Percentiles rank a stretch among this genome's conserved stretches.
These are phyloP conservation scores for Microtus agrestis DNA, from an alignment of 2,797 vertebrate species.

Conservation along the genomic window DNA sequence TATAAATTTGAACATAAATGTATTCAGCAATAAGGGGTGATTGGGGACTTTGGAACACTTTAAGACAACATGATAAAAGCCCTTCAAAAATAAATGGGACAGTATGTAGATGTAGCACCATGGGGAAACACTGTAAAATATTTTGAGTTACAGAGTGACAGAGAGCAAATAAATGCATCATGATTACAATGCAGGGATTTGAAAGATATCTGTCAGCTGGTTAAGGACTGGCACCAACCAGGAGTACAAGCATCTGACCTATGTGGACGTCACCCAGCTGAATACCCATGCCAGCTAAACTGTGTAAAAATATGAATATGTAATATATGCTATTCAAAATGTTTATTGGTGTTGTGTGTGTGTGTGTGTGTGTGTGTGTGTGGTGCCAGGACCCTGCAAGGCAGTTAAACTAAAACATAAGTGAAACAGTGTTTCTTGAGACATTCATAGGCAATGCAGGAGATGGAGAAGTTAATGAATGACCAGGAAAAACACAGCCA, in stretches of 20 bases:
- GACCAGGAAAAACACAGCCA: not conserved
- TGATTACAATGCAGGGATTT: not conserved
- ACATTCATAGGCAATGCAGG: not conserved
- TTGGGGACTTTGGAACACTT: not conserved
- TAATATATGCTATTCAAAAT: not conserved
- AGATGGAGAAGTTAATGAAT: not conserved
- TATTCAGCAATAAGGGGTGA: not conserved
- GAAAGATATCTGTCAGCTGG: not conserved
- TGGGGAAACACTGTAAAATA: not conserved
- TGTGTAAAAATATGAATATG: not conserved
- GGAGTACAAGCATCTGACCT: not conserved
- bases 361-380: too few relatives aligned
- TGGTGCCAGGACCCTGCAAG: not conserved
- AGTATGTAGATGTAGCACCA: not conserved
- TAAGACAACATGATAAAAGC: not conserved
- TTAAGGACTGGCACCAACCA: not conserved
- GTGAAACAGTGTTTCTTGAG: not conserved
- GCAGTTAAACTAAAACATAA: not conserved
- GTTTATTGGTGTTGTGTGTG: not conserved
- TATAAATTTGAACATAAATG: slow-evolving; percentile 38
- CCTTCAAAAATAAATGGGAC: slow-evolving; percentile 10
- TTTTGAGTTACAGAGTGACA: slow-evolving; percentile 23
- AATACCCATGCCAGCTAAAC: not conserved
- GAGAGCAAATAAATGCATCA: slow-evolving; percentile 5
- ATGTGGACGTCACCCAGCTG: not conserved